Base-by-base conservation (phyloP, 2,113 vertebrate genomes). In the Myotis davidii region DNA sequence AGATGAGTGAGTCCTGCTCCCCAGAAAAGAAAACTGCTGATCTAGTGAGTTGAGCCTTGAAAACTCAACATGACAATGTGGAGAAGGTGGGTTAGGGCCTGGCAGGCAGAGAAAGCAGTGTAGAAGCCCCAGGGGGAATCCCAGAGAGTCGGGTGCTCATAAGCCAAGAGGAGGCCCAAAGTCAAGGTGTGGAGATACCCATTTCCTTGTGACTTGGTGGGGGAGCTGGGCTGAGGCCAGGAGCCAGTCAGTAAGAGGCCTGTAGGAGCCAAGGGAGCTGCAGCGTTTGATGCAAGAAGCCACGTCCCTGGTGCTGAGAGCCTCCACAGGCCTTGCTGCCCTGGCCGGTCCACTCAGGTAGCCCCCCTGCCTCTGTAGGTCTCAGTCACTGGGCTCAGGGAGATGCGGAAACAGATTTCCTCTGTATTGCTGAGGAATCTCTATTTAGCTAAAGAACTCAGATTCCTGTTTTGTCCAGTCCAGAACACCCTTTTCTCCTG, bases 381-480 rank as follows among this genome's bases (percentile, higher is more conserved):
- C 54, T 59, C 23, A 29, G 13, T 14, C 16, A 0, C 42, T 1
- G 12, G 52, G 25, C 32, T 0, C 3, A 2, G 20, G 39, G 25
- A 32, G 50, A 29, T 8, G 1, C 54, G 13, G 37, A 86, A 25
- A n/a, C 32, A 48, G 45, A 11, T 27, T 29, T 59, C 18, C 32
- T 77, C 42, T 48, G 56, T 10, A 0, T 37, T 69, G 70, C 81
- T 8, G 2, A 90, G 50, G 64, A 78, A 17, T 27, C 72, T 27
- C 42, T 39, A 1, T 39, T 77, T n/a, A 42, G 20, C 87, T 50
- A 7, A 69, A 78, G 79, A 42, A 61, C 48, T 29, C 9, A 14
- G 52, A 83, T n/a, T 34, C 45, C 23, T 32, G 0, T 45, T 73
- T 45, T 37, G 34, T 69, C 32, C 54, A 0, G 29, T 61, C 70